These are phyloP conservation scores for Epinephelus moara DNA, from an alignment of 2,113 vertebrate genomes.

Conservation along the genomic window DNA sequence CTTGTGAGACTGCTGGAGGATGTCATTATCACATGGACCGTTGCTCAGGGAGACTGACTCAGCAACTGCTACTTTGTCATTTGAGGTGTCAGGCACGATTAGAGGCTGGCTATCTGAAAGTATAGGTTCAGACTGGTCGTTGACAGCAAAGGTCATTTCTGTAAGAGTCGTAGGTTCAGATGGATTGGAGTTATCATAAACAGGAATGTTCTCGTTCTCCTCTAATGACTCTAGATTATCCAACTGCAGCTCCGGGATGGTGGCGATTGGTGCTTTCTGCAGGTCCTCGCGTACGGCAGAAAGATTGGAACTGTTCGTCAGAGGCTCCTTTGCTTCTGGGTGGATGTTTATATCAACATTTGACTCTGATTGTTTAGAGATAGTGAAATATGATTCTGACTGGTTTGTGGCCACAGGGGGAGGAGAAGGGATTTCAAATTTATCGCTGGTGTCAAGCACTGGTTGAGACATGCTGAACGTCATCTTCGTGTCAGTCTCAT, in stretches of 20 bases:
- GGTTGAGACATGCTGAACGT: constrained; percentile 70
- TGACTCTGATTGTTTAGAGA: background rate
- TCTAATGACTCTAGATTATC: background rate
- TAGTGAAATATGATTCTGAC: background rate
- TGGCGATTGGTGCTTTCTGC: constrained; percentile 38
- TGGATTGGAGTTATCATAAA: background rate
- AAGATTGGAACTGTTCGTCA: rapidly evolving
- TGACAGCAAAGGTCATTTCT: background rate
- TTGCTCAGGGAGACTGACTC: background rate
- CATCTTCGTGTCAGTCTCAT: background rate
- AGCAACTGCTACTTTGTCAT: background rate
- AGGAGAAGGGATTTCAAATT: constrained; percentile 71
- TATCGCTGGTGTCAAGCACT: constrained; percentile 47
- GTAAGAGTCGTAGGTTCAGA: background rate
- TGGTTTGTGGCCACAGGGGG: constrained; percentile 38
- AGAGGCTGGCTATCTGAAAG: background rate
- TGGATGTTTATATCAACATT: background rate
- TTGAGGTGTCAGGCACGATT: background rate
- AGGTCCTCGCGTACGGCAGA: background rate
- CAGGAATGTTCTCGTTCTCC: background rate
- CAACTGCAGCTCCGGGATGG: constrained; percentile 62
- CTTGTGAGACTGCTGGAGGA: background rate
- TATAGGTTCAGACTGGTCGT: background rate
- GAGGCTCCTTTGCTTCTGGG: background rate
- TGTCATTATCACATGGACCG: background rate